Evolutionary conservation across 2,888 invertebrate genomes (phyloP).

Genomic region (Pasiphila rectangulata): DNA sequence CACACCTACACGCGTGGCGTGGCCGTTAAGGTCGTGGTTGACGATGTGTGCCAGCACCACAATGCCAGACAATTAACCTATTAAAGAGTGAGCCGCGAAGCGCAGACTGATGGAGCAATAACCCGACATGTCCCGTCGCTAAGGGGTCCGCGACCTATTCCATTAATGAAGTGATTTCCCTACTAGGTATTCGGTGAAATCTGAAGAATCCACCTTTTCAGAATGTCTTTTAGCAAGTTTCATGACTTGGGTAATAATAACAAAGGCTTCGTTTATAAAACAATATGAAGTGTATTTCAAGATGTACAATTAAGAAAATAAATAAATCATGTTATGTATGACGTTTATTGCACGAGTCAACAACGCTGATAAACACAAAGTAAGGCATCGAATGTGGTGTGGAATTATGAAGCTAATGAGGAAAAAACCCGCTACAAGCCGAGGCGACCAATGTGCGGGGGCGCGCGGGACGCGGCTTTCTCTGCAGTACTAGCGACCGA

Average conservation of each 20-base stretch:
- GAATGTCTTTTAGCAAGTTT: too few relatives aligned
- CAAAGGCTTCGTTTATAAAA: background rate
- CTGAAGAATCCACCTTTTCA: background rate
- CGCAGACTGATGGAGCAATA: constrained; percentile 66
- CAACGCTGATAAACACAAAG: constrained; percentile 70
- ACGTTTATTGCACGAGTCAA: constrained; percentile 58
- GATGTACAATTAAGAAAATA: constrained; percentile 26
- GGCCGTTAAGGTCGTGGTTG: constrained; percentile 77
- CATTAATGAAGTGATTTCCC: constrained; percentile 15
- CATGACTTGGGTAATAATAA: background rate
- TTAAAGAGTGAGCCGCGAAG: constrained; percentile 68
- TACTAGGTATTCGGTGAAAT: background rate
- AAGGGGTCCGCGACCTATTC: constrained; percentile 38
- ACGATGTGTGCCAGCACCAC: constrained; percentile 75
- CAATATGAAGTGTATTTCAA: background rate
- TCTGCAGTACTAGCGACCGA: constrained; percentile 67
- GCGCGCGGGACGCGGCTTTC: constrained; percentile 76
- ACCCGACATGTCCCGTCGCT: constrained; percentile 58
- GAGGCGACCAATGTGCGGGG: constrained; percentile 58
- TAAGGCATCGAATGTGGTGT: constrained; percentile 62
- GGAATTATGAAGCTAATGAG: constrained; percentile 75
- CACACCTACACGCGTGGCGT: constrained; percentile 67
- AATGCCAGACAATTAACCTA: constrained; percentile 79
- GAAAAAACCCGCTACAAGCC: constrained; percentile 76
- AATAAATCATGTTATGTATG: constrained; percentile 48